These are phyloP conservation scores for Amiota minor DNA, from an alignment of 2,888 invertebrate genomes.

Conservation along the genomic window DNA sequence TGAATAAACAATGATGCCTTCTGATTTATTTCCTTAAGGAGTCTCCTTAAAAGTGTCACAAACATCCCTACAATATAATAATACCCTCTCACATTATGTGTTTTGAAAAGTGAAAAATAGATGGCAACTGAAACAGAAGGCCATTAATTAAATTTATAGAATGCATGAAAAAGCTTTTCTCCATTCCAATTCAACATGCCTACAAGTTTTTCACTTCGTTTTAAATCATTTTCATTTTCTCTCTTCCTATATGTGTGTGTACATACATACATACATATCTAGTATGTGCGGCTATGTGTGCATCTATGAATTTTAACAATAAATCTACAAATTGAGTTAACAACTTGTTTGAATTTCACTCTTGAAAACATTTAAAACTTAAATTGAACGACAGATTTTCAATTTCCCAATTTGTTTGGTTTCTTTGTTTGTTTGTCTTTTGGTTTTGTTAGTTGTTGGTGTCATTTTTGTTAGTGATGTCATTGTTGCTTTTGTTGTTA, in stretches of 20 bases:
- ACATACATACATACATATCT: background rate
- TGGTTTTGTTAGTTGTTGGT: background rate
- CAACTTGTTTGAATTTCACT: constrained; percentile 19
- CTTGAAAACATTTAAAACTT: constrained; percentile 23
- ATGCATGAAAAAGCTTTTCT: constrained; percentile 1
- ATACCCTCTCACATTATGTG: too few relatives aligned
- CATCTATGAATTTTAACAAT: constrained; percentile 15
- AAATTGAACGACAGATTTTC: constrained; percentile 28
- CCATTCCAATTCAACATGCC: background rate
- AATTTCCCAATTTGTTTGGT: constrained; percentile 24
- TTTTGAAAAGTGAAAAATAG: too few relatives aligned
- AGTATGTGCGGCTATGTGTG: background rate
- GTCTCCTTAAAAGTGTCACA: too few relatives aligned
- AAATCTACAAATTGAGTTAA: constrained; percentile 25
- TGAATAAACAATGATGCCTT: too few relatives aligned
- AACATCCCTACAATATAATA: too few relatives aligned
- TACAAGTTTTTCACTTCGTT: background rate
- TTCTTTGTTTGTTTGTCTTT: constrained; percentile 4
- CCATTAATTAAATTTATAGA: constrained; percentile 3
- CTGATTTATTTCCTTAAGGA: too few relatives aligned
- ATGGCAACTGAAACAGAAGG: background rate
- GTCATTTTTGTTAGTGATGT: background rate
- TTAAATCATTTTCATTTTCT: too few relatives aligned
- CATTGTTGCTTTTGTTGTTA: background rate
- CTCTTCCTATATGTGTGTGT: background rate